Conservation (phyloP, 37 sponge, comb jelly and placozoan species). For the Spongilla lacustris region DNA sequence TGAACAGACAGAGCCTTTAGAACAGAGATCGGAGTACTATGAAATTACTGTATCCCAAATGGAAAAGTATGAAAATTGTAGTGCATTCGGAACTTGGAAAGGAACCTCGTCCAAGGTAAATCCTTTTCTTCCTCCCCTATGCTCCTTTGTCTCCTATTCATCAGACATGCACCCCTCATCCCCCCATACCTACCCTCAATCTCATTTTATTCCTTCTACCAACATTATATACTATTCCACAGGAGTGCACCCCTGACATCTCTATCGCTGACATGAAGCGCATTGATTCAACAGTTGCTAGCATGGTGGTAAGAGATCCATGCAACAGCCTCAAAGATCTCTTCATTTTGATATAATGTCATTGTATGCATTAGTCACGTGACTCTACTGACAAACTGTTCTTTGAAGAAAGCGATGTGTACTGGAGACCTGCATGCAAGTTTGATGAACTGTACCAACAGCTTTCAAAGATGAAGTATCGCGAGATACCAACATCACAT, state of each 20-base stretch:
- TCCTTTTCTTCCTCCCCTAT: no score
- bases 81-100: not conserved
- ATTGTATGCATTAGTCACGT: not conserved
- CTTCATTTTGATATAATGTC: not conserved
- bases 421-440: constrained; percentile 64
- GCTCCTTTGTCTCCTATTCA: no score
- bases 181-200: not conserved
- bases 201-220: not conserved
- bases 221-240: not conserved
- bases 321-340: not conserved
- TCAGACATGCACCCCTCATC: no score
- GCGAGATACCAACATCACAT: constrained; percentile 40
- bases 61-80: not conserved
- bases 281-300: not conserved
- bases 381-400: not conserved
- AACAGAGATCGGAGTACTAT: not conserved
- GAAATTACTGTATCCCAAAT: not conserved
- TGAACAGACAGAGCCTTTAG: not conserved
- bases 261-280: not conserved
- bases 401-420: constrained; percentile 36
- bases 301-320: not conserved
- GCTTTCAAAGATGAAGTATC: constrained; percentile 47
- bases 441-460: constrained; percentile 57
- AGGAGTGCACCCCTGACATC: not conserved
- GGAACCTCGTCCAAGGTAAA: not conserved